phyloP scores from a whole-genome alignment of 2,797 vertebrate species.

The Aldrovandia affinis region DNA sequence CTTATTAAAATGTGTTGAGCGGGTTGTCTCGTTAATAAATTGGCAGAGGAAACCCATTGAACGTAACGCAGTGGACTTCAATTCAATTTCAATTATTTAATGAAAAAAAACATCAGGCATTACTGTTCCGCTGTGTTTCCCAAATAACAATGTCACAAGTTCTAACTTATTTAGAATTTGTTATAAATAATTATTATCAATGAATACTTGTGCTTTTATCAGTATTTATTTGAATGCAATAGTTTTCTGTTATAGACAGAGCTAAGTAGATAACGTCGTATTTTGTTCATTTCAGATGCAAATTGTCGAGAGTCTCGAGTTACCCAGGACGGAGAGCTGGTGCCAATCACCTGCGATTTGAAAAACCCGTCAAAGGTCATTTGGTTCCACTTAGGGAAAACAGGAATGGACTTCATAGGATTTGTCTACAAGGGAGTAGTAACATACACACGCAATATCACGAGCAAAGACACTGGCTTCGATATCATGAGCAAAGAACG shows the following conservation, averaged over 20 bases:
- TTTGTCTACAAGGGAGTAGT: neutral
- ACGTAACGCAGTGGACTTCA: no score
- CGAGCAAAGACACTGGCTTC: neutral
- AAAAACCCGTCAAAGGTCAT: neutral
- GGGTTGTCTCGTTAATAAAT: no score
- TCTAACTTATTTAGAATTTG: no score
- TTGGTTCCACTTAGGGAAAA: conserved; percentile 14
- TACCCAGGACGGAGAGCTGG: neutral
- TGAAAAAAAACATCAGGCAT: no score
- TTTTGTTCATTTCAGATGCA: neutral
- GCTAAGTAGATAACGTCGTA: neutral
- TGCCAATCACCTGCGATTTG: neutral
- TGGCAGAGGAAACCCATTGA: no score
- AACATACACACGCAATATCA: no score
- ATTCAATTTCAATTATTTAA: no score
- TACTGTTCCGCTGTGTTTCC: no score
- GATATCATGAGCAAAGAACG: accelerated
- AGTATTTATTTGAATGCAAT: neutral
- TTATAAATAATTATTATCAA: neutral
- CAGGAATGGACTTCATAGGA: conserved; percentile 53
- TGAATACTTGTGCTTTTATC: neutral
- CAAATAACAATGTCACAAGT: no score
- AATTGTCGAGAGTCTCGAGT: neutral
- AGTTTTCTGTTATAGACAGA: neutral
- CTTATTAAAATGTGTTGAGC: no score